These are phyloP conservation scores for Homarus americanus DNA, from an alignment of 1,140 invertebrate species.

Conservation along the genomic window DNA sequence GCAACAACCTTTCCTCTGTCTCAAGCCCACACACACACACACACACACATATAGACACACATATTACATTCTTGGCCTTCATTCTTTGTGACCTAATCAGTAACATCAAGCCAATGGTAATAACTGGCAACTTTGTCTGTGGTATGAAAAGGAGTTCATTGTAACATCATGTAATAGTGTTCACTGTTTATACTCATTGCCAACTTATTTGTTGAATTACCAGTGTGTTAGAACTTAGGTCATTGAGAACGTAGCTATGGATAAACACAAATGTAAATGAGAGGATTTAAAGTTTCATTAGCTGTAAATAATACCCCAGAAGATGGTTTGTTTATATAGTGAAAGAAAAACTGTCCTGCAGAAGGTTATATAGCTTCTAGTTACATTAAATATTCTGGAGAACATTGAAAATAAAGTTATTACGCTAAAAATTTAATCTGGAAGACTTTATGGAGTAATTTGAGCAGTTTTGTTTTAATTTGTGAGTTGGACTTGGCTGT, in stretches of 20 bases:
- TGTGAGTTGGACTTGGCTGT: background rate
- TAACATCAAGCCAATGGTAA: conserved; percentile 14
- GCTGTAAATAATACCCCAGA: no score
- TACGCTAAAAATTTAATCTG: background rate
- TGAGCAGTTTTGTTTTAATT: background rate
- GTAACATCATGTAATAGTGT: background rate
- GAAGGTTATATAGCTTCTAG: background rate
- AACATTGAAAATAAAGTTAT: background rate
- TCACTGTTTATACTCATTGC: conserved; percentile 3
- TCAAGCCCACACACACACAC: conserved; percentile 7
- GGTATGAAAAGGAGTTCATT: conserved; percentile 20
- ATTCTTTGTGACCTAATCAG: background rate
- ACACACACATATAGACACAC: no score
- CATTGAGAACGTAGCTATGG: background rate
- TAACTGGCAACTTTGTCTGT: conserved; percentile 5
- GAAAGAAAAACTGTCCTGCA: no score
- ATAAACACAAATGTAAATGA: background rate
- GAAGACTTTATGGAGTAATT: background rate
- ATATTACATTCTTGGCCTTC: background rate
- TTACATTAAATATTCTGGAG: background rate
- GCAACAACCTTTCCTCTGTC: background rate
- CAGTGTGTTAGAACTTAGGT: no score
- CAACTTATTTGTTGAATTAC: no score
- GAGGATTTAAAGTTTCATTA: background rate
- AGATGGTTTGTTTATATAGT: no score